Evolutionary conservation across 2,797 vertebrate genomes (phyloP).

Genomic region (Myotis pilosus): DNA sequence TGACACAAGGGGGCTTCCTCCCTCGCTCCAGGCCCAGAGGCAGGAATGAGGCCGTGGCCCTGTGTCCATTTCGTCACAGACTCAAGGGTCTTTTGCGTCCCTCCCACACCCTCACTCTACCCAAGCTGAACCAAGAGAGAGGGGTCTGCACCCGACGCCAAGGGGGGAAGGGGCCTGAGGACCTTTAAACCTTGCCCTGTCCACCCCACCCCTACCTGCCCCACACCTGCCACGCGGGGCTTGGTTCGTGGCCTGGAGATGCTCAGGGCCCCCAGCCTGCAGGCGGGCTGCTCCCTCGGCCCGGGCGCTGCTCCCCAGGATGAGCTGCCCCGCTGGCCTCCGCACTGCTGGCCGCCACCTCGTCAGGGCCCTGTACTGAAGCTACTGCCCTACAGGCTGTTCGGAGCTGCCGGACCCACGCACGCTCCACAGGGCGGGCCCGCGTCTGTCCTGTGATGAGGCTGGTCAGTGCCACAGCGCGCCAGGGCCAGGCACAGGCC

Average conservation of each 20-base stretch:
- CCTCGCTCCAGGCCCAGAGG: background rate
- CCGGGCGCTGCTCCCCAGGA: background rate
- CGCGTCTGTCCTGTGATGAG: background rate
- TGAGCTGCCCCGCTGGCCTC: background rate
- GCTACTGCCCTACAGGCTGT: background rate
- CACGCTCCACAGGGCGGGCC: background rate
- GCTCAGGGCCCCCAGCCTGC: background rate
- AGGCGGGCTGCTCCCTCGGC: background rate
- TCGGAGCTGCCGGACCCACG: background rate
- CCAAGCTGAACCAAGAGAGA: background rate
- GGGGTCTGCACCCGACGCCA: background rate
- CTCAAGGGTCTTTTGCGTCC: background rate
- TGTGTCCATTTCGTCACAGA: background rate
- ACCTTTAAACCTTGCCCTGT: background rate
- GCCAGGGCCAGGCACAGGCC: background rate
- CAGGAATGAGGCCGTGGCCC: background rate
- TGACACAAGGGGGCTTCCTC: background rate
- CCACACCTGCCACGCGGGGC: background rate
- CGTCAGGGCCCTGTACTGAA: background rate
- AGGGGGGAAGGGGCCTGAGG: background rate
- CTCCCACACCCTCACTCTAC: background rate
- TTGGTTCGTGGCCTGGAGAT: background rate
- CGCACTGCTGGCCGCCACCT: background rate
- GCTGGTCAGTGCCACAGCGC: background rate
- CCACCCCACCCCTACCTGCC: too few relatives aligned